Evolutionary conservation across 2,113 vertebrate species (phyloP), one percentile per base, ranked within the genome.

Genomic region (Propithecus coquereli): DNA sequence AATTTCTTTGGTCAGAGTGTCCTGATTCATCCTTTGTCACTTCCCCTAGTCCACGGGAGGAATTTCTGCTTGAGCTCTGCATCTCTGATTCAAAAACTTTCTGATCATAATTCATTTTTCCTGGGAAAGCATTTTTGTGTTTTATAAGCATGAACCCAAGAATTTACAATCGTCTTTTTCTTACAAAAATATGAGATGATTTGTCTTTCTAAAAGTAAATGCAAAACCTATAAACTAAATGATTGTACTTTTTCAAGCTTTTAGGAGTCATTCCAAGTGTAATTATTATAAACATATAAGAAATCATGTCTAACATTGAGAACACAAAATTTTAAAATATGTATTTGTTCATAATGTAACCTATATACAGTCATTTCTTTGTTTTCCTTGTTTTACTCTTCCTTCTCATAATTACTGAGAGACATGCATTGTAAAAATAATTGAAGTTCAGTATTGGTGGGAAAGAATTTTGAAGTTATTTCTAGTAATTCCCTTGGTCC

Each of bases 381-480:
- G 2, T 68, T 87, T 77, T 47, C 6, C 52, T 90, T 45, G 45
- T 66, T 79, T 40, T 45, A 5, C 6, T 73, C 17, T 89, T 96
- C 22, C 43, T 89, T 91, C 45, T 92, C 12, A 84, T 86, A 77
- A 68, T 73, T 91, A 91, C 40, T 76, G 79, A 91, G 30, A 89
- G 61, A 70, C 14, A n/a, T 37, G 6, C 27, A 65, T 87, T 81
- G 25, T 91, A 76, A 82, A 94, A 89, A 79, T 22, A 91, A 79
- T 79, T 89, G 83, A 90, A 93, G 13, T 73, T 77, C 34, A 86
- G 88, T 85, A 79, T 95, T 97, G 94, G 86, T 98, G 95, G 97
- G 97, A 97, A 98, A 97, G 94, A 97, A 95, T 95, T 97, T 90
- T 32, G 79, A 86, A 96, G 95, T 96, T 98, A 97, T 98, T 98